These are phyloP conservation scores for Drosophila algonquin DNA, from an alignment of 2,888 invertebrate species.

Conservation along the genomic window DNA sequence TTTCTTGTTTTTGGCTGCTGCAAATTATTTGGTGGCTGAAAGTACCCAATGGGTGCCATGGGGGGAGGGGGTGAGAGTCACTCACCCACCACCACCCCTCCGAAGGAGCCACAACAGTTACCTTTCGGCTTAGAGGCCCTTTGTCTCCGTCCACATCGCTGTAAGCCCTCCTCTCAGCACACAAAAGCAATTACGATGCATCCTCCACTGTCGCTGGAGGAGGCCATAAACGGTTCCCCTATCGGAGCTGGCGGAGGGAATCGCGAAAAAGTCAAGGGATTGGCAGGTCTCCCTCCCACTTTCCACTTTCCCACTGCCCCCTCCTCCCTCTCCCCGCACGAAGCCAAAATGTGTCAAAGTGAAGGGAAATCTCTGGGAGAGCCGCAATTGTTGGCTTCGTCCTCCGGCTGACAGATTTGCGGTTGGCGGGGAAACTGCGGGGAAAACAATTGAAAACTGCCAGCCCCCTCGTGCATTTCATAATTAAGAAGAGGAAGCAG, in stretches of 20 bases:
- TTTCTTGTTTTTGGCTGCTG: slow-evolving; percentile 23
- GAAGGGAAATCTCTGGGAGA: slow-evolving; percentile 25
- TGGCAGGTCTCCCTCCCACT: slow-evolving; percentile 21
- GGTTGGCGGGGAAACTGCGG: slow-evolving; percentile 16
- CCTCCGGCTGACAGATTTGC: slow-evolving; percentile 20
- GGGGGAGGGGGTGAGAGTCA: neutral
- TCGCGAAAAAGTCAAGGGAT: slow-evolving; percentile 34
- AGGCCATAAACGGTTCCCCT: slow-evolving; percentile 17
- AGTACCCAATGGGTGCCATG: slow-evolving; percentile 9
- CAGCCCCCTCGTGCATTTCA: slow-evolving; percentile 37
- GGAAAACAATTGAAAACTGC: slow-evolving; percentile 19
- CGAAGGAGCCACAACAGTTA: slow-evolving; percentile 4
- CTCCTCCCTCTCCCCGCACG: neutral
- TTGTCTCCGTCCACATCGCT: slow-evolving; percentile 35
- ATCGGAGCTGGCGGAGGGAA: neutral
- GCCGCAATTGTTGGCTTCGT: slow-evolving; percentile 24
- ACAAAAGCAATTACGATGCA: slow-evolving; percentile 57
- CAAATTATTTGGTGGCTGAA: slow-evolving; percentile 40
- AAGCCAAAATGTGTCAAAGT: slow-evolving; percentile 34
- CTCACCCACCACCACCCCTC: neutral
- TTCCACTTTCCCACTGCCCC: neutral
- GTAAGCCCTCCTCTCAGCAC: slow-evolving; percentile 53
- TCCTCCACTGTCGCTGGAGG: slow-evolving; percentile 18
- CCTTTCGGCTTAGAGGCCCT: slow-evolving; percentile 11
- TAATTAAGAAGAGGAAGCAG: slow-evolving; percentile 40